phyloP scores from a whole-genome alignment of 2,113 vertebrate genomes.

The Albula glossodonta region DNA sequence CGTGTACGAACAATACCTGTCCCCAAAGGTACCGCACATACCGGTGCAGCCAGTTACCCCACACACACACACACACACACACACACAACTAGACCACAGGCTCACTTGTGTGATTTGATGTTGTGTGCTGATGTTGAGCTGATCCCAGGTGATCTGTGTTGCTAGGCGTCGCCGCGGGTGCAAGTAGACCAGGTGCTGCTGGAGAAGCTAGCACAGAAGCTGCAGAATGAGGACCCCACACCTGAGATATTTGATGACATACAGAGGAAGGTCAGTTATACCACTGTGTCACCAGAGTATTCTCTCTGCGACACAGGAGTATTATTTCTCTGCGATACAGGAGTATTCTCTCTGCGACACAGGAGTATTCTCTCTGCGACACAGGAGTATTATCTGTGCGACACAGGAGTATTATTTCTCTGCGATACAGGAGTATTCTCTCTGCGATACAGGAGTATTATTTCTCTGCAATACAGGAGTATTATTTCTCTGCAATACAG shows the following conservation, averaged over 20 bases:
- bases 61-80: neutral
- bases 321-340: conserved; percentile 28
- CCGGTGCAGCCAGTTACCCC: conserved; percentile 15
- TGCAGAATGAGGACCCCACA: conserved; percentile 92
- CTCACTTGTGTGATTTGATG: too few species aligned
- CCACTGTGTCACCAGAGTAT: neutral
- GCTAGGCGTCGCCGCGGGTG: conserved; percentile 93
- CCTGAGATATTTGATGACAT: conserved; percentile 98
- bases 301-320: conserved; percentile 65
- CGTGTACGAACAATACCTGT: conserved; percentile 97
- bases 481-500: neutral
- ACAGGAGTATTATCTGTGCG: conserved; percentile 77
- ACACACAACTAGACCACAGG: neutral
- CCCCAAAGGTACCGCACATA: conserved; percentile 76
- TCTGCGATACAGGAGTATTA: conserved; percentile 39
- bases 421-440: too few species aligned
- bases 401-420: neutral
- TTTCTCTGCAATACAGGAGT: conserved; percentile 87
- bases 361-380: conserved; percentile 81
- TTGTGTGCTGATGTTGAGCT: too few species aligned
- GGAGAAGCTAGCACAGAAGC: conserved; percentile 82
- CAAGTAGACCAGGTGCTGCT: conserved; percentile 86
- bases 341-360: conserved; percentile 68
- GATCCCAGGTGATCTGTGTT: too few species aligned
- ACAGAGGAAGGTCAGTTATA: conserved; percentile 84